Evolutionary conservation across 2,888 invertebrate genomes (phyloP).

Genomic region (Brenthis hecate): DNA sequence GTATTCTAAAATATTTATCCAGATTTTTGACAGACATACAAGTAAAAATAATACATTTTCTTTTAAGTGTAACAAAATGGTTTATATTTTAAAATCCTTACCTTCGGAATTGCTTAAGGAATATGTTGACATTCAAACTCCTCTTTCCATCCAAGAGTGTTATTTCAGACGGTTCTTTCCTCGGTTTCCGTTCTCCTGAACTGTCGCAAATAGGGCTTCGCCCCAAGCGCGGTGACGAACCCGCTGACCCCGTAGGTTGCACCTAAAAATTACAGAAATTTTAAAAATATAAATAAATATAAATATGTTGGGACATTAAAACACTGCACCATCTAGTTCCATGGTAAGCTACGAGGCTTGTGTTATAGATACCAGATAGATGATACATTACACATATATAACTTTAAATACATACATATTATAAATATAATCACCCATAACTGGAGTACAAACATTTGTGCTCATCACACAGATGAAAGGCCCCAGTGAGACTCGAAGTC

Average conservation of each 20-base stretch:
- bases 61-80: not conserved
- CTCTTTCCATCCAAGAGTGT: slow-evolving; percentile 95
- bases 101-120: slow-evolving; percentile 97
- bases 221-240: slow-evolving; percentile 74
- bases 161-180: slow-evolving; percentile 93
- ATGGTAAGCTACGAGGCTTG: no score
- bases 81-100: slow-evolving; percentile 55
- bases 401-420: no score
- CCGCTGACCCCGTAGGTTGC: slow-evolving; percentile 74
- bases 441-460: no score
- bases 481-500: no score
- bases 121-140: slow-evolving; percentile 98
- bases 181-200: slow-evolving; percentile 84
- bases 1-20: no score
- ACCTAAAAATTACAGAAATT: slow-evolving; percentile 50
- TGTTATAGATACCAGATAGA: no score
- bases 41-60: not conserved
- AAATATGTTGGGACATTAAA: not conserved
- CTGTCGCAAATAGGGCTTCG: slow-evolving; percentile 70
- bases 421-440: no score
- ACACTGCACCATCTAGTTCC: no score
- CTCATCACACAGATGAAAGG: no score
- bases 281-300: not conserved
- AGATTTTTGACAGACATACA: no score
- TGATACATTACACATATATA: no score